phyloP scores from a whole-genome alignment of 1,140 invertebrate species.

The Ridgeia piscesae region DNA sequence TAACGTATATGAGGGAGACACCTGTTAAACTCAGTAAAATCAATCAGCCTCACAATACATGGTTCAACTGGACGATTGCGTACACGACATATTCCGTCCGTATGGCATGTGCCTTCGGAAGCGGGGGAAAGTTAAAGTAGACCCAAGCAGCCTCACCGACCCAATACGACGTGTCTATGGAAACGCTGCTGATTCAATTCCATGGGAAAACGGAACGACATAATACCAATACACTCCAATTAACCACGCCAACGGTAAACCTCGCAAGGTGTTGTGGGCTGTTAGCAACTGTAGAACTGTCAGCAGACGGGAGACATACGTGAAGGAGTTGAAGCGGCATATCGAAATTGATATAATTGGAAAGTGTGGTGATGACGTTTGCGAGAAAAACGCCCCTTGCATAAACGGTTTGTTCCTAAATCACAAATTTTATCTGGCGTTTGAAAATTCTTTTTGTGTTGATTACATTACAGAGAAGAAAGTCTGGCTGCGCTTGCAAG shows the following conservation, averaged over 20 bases:
- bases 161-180: neutral
- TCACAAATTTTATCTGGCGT: neutral
- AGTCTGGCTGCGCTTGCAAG: neutral
- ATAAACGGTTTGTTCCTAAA: neutral
- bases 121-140: neutral
- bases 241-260: slow-evolving; percentile 42
- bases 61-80: slow-evolving; percentile 5
- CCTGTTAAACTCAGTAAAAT: neutral
- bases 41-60: neutral
- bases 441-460: neutral
- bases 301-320: slow-evolving; percentile 61
- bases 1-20: neutral
- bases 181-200: too few relatives aligned
- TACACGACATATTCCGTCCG: neutral
- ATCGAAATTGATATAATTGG: slow-evolving; percentile 68
- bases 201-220: too few relatives aligned
- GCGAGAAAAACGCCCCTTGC: neutral
- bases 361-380: slow-evolving; percentile 51
- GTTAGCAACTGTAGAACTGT: slow-evolving; percentile 64
- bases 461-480: slow-evolving; percentile 8
- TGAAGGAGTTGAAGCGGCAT: slow-evolving; percentile 56
- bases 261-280: slow-evolving; percentile 62
- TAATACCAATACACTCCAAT: neutral
- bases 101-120: neutral
- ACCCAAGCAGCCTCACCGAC: too few relatives aligned